Evolutionary conservation across 2,113 vertebrate species (phyloP).

Genomic region (Turnix velox): DNA sequence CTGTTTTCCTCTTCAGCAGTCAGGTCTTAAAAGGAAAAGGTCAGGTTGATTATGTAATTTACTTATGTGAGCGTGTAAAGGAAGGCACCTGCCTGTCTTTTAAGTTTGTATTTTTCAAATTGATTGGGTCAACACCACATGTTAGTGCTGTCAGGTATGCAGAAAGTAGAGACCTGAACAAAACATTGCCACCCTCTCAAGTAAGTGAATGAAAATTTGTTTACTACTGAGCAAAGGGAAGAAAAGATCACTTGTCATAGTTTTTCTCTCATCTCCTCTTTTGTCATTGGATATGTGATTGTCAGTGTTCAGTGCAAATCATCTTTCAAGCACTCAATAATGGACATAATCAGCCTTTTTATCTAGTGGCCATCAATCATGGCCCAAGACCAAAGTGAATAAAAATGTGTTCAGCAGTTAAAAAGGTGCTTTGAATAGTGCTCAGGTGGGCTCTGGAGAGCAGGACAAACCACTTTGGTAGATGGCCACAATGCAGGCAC

Average conservation of each 20-base stretch:
- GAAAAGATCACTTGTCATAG: background rate
- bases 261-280: background rate
- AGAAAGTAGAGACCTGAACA: background rate
- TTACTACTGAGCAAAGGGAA: background rate
- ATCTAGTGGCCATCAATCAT: background rate
- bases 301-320: background rate
- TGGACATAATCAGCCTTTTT: background rate
- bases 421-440: background rate
- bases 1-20: background rate
- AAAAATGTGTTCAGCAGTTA: background rate
- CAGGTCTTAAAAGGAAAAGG: slow-evolving; percentile 1
- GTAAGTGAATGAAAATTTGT: background rate
- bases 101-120: background rate
- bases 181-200: background rate
- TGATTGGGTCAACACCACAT: background rate
- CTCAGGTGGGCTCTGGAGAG: background rate
- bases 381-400: background rate
- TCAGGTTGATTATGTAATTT: background rate
- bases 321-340: background rate
- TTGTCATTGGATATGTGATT: background rate
- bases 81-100: background rate
- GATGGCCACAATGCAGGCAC: background rate
- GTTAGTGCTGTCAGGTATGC: background rate
- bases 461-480: background rate
- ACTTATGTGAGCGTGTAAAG: background rate